Conservation (phyloP, 2,113 vertebrate genomes). For the Grus americana region DNA sequence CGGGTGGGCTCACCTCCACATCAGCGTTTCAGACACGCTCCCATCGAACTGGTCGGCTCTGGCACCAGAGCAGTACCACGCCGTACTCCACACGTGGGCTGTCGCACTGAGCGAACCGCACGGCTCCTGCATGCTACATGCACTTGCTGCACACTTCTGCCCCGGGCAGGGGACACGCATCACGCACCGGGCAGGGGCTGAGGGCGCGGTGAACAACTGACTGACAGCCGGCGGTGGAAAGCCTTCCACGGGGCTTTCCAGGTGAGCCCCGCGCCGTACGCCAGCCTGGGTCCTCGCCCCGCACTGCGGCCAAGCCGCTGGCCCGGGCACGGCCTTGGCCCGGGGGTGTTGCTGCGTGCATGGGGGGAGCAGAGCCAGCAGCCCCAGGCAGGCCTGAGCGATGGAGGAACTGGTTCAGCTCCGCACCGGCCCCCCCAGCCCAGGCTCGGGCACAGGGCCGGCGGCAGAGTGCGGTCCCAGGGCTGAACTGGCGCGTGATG, state of each 20-base stretch:
- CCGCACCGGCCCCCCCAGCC: accelerated
- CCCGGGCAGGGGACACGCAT: background rate
- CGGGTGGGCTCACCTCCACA: accelerated
- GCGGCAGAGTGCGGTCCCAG: accelerated
- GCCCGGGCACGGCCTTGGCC: no score
- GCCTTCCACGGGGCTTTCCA: background rate
- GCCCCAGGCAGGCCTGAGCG: accelerated
- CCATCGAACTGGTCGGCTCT: accelerated
- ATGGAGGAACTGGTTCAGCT: background rate
- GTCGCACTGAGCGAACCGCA: accelerated
- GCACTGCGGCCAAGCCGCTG: accelerated
- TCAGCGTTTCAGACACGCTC: accelerated
- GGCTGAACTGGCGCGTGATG: accelerated
- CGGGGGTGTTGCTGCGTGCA: accelerated
- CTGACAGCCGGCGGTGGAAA: no score
- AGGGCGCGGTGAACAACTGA: accelerated
- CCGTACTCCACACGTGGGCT: accelerated
- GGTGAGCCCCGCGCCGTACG: accelerated
- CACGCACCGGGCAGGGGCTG: background rate
- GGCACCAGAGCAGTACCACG: accelerated
- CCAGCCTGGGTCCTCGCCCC: background rate
- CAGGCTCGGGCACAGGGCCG: background rate
- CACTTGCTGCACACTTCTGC: accelerated
- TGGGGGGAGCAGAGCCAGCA: accelerated
- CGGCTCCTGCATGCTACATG: accelerated